Conservation (phyloP, 2,888 invertebrate genomes). For the Papilio elwesi region DNA sequence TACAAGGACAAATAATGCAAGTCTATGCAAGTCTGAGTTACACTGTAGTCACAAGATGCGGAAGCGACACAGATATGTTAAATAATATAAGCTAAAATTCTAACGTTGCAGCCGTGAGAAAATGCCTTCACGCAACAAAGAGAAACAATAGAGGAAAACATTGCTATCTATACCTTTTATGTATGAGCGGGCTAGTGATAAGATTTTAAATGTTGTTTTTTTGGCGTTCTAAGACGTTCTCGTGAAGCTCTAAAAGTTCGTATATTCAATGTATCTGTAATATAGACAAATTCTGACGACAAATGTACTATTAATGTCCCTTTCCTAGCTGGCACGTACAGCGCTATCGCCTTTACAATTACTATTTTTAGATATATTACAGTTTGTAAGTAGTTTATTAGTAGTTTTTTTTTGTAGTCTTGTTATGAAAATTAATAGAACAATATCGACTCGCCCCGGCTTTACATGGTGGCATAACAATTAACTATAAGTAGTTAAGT, state of each 20-base stretch:
- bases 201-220: not conserved
- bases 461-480: too few relatives aligned
- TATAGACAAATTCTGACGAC: not conserved
- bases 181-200: not conserved
- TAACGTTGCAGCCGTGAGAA: slow-evolving; percentile 24
- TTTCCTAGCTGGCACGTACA: too few relatives aligned
- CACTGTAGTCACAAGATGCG: slow-evolving; percentile 28
- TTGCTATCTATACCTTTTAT: not conserved
- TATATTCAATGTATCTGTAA: too few relatives aligned
- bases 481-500: too few relatives aligned
- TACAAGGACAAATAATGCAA: not conserved
- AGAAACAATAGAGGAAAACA: slow-evolving; percentile 29
- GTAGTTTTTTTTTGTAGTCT: too few relatives aligned
- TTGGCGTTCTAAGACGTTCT: not conserved
- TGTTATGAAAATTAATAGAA: too few relatives aligned
- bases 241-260: too few relatives aligned
- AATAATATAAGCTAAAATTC: slow-evolving; percentile 17
- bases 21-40: slow-evolving; percentile 5
- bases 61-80: slow-evolving; percentile 23
- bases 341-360: too few relatives aligned
- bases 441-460: too few relatives aligned
- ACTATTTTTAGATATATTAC: too few relatives aligned
- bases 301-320: too few relatives aligned
- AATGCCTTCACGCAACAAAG: slow-evolving; percentile 13
- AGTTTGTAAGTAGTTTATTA: too few relatives aligned